phyloP scores from a whole-genome alignment of 2,797 vertebrate genomes.

The Chaunax sp. region DNA sequence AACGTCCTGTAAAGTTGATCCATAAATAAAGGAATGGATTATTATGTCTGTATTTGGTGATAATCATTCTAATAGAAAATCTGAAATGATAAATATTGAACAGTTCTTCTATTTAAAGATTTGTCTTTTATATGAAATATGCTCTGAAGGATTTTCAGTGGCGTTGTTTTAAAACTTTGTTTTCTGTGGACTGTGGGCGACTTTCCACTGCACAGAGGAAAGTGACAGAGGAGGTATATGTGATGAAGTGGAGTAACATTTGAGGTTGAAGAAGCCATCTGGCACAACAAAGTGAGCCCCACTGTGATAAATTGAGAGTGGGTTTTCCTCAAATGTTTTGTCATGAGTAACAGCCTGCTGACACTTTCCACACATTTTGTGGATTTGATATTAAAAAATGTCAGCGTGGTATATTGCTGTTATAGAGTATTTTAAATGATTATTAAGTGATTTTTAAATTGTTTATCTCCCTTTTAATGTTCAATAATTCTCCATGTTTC shows the following conservation, averaged over 20 bases:
- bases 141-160: neutral
- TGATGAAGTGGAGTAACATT: conserved; percentile 21
- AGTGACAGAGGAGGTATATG: conserved; percentile 24
- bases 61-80: conserved; percentile 16
- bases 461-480: conserved; percentile 2
- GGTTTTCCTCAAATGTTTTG: conserved; percentile 52
- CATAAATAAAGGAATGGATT: conserved; percentile 53
- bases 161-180: neutral
- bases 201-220: conserved; percentile 56
- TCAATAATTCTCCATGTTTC: neutral
- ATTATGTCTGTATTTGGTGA: conserved; percentile 2
- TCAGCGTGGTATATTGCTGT: neutral
- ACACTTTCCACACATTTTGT: conserved; percentile 28
- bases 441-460: neutral
- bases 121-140: neutral
- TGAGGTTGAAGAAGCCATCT: neutral
- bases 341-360: neutral
- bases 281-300: conserved; percentile 5
- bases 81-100: neutral
- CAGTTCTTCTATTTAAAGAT: neutral
- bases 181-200: conserved; percentile 40
- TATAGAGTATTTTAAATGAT: neutral
- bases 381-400: conserved; percentile 11
- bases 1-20: conserved; percentile 27
- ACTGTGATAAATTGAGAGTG: conserved; percentile 42